Conservation (phyloP, 2,797 vertebrate species). For the Diceros bicornis region DNA sequence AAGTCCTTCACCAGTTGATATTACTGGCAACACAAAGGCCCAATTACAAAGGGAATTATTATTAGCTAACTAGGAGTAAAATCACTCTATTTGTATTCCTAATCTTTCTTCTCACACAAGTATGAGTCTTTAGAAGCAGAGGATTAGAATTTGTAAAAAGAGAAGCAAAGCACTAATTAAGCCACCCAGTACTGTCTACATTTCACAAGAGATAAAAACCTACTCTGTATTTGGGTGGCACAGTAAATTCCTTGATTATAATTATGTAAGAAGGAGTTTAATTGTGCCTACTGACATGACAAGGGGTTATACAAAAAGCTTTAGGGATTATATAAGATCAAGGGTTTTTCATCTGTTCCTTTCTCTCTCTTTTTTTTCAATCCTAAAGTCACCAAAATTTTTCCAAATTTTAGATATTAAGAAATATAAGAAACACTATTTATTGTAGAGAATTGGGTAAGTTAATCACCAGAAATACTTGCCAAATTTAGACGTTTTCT, state of each 20-base stretch:
- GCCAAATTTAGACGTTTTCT: neutral
- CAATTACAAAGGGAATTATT: conserved; percentile 75
- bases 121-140: conserved; percentile 81
- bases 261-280: conserved; percentile 74
- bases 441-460: neutral
- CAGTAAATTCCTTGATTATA: conserved; percentile 72
- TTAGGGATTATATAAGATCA: conserved; percentile 80
- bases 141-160: conserved; percentile 70
- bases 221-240: conserved; percentile 79
- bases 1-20: neutral
- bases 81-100: conserved; percentile 75
- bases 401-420: conserved; percentile 54
- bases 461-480: neutral
- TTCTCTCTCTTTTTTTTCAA: conserved; percentile 19
- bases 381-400: conserved; percentile 65
- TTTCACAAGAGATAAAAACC: conserved; percentile 84
- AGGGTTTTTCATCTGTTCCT: conserved; percentile 54
- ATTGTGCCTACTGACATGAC: conserved; percentile 76
- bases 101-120: conserved; percentile 74
- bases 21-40: neutral
- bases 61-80: conserved; percentile 67
- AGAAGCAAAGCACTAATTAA: conserved; percentile 78
- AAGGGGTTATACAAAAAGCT: conserved; percentile 77
- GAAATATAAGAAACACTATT: neutral
- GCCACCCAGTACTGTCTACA: conserved; percentile 74